Evolutionary conservation across 2,888 invertebrate species (phyloP).

Genomic region (Sussaba pulchella): DNA sequence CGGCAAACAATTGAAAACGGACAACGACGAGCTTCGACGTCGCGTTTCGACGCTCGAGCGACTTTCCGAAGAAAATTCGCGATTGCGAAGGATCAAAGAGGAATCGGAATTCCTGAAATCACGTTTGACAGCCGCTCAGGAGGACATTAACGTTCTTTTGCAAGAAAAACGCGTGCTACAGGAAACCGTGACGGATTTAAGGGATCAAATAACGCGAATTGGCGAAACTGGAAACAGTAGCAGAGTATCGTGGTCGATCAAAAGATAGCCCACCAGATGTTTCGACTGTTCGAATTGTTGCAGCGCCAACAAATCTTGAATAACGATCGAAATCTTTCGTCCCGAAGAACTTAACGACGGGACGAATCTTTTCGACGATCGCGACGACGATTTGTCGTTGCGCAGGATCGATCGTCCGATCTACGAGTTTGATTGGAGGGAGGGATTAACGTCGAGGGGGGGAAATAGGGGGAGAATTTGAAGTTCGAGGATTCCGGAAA

Average conservation of each 20-base stretch:
- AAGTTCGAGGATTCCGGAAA: no score
- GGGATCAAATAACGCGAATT: slow-evolving; percentile 85
- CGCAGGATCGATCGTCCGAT: neutral
- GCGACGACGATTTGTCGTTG: slow-evolving; percentile 14
- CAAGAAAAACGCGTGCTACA: slow-evolving; percentile 91
- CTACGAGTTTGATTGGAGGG: no score
- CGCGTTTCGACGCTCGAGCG: slow-evolving; percentile 87
- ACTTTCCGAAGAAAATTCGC: slow-evolving; percentile 87
- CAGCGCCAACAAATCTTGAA: slow-evolving; percentile 85
- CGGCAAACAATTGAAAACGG: slow-evolving; percentile 86
- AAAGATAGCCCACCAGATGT: slow-evolving; percentile 89
- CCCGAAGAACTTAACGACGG: no score
- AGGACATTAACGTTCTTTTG: slow-evolving; percentile 89
- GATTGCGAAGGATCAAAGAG: slow-evolving; percentile 85
- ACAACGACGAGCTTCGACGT: slow-evolving; percentile 88
- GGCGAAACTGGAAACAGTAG: slow-evolving; percentile 81
- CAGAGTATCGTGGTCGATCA: slow-evolving; percentile 85
- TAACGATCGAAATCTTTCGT: slow-evolving; percentile 8
- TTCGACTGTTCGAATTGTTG: slow-evolving; percentile 90
- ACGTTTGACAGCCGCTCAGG: slow-evolving; percentile 89
- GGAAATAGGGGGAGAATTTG: no score
- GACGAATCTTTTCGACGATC: slow-evolving; percentile 20
- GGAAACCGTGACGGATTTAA: slow-evolving; percentile 89
- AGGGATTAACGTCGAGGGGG: neutral
- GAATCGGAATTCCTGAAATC: slow-evolving; percentile 87